Evolutionary conservation across 1,140 invertebrate genomes (phyloP).

Genomic region (Nasonia giraulti): DNA sequence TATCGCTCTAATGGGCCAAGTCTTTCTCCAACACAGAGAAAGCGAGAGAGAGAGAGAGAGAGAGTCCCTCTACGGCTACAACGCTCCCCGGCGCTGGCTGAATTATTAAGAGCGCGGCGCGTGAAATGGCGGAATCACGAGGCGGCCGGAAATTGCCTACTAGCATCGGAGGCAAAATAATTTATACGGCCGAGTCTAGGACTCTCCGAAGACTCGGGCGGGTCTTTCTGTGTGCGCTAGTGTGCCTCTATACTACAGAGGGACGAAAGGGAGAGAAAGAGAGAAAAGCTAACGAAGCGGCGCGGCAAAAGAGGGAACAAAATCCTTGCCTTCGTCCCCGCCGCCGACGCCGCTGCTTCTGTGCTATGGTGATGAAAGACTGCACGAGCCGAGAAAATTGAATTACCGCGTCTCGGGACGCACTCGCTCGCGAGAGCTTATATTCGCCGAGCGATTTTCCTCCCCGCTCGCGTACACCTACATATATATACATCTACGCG

Average conservation of each 20-base stretch:
- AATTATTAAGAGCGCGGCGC: slow-evolving; percentile 24
- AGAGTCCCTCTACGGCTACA: no score
- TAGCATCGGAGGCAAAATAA: slow-evolving; percentile 35
- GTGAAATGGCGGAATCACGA: background rate
- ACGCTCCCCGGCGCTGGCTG: background rate
- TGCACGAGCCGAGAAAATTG: slow-evolving; percentile 26
- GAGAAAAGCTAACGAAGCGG: slow-evolving; percentile 21
- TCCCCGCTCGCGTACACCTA: background rate
- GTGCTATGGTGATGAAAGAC: slow-evolving; percentile 14
- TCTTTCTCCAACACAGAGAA: no score
- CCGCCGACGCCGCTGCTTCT: no score
- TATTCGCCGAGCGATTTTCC: slow-evolving; percentile 18
- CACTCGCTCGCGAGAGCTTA: background rate
- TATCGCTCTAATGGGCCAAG: slow-evolving; percentile 6
- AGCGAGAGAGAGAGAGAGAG: no score
- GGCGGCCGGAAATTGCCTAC: slow-evolving; percentile 19
- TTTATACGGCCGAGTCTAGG: slow-evolving; percentile 26
- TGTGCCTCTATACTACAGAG: background rate
- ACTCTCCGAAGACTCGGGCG: background rate
- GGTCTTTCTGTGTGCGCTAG: background rate
- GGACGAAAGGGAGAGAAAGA: background rate
- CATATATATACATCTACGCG: background rate
- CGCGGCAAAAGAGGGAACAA: background rate
- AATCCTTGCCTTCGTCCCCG: slow-evolving; percentile 8
- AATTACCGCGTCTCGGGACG: slow-evolving; percentile 25